A percentile compares a stretch with the other conserved stretches of the same genome.
Conservation (phyloP, 1,140 invertebrate genomes). For the Pissodes strobi region DNA sequence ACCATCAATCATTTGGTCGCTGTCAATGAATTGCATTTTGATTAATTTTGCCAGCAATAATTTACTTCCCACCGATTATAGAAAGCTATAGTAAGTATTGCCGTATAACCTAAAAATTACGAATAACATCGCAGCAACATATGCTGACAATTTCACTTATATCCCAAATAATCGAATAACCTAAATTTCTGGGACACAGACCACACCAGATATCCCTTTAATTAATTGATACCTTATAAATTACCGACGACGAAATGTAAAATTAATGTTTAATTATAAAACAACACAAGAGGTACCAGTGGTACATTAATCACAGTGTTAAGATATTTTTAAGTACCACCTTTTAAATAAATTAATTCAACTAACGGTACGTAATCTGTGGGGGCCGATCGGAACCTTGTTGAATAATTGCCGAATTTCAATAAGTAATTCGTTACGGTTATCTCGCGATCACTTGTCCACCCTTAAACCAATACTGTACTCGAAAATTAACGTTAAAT, state of each 20-base stretch:
- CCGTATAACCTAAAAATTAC: no score
- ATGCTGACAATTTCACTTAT: no score
- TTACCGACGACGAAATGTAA: conserved; percentile 7
- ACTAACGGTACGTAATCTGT: conserved; percentile 28
- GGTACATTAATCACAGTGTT: conserved; percentile 25
- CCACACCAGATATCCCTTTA: background rate
- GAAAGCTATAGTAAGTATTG: no score
- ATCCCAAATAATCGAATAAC: no score
- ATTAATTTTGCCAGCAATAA: no score
- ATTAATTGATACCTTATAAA: conserved; percentile 9
- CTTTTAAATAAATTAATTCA: conserved; percentile 33
- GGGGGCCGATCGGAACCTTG: conserved; percentile 2
- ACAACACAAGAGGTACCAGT: conserved; percentile 5
- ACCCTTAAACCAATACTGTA: conserved; percentile 27
- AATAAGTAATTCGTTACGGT: conserved; percentile 26
- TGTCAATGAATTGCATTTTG: no score
- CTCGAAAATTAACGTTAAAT: conserved; percentile 20
- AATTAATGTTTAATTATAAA: conserved; percentile 26
- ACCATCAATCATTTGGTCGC: no score
- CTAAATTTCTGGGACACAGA: background rate
- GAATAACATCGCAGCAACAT: no score
- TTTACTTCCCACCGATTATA: no score
- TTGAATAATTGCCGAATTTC: conserved; percentile 30
- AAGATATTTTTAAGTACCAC: conserved; percentile 31
- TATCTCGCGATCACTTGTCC: conserved; percentile 21